Evolutionary conservation across 2,113 vertebrate species (phyloP), one percentile per base, ranked within the genome.

Genomic region (Neofelis nebulosa): DNA sequence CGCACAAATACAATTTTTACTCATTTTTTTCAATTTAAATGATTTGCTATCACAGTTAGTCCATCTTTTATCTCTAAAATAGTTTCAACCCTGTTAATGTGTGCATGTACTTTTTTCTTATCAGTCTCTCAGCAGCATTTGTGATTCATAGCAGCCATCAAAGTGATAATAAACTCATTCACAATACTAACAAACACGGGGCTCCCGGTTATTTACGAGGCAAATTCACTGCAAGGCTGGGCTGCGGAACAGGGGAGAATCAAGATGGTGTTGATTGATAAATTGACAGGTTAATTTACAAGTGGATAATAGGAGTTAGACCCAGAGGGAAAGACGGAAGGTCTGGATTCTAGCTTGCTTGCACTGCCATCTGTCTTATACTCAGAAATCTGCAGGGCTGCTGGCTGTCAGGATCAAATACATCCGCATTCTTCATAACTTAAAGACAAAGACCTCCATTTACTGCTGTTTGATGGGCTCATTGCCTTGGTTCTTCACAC

Each of bases 221-320:
- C 99, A 98, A 99, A 99, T 99, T 99, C 99, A 98, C 99, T 97
- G 99, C 99, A 98, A 99, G 98, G 98, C 99, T 97, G 98, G 99
- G 99, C 99, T 99, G 98, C 80, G 98, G 99, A 99, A 99, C 99
- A 99, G 99, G 99, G 99, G 99, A 99, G 99, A 99, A 99, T 99
- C 99, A 99, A 99, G 99, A 99, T 99, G 99, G 99, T 99, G 99
- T 99, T 99, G 99, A 99, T 99, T 99, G 99, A 99, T 99, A 99
- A 99, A 99, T 99, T 99, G 99, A 99, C 99, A 99, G 99, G 99
- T 99, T 99, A 99, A 99, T 99, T 99, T 99, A 99, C 99, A 98
- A 99, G 99, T 99, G 99, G 99, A 99, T 99, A 99, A 99, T 99
- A 99, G 99, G 99, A 99, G 99, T 99, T 99, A 99, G 99, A 99